phyloP scores from a whole-genome alignment of 2,797 vertebrate genomes.

The Tragelaphus oryx region DNA sequence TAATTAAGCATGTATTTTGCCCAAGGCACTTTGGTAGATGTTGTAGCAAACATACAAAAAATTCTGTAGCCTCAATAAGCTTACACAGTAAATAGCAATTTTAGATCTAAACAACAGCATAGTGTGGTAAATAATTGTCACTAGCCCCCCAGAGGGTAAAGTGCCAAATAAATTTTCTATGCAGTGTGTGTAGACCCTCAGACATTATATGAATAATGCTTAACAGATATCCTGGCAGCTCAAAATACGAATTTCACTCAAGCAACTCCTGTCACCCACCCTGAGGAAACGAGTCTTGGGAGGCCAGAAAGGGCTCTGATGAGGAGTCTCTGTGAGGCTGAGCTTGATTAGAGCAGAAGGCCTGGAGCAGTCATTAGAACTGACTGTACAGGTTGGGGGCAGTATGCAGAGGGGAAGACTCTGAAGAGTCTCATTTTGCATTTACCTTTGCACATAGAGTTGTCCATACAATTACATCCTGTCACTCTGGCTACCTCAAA shows the following conservation, averaged over 20 bases:
- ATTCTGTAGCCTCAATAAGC: not conserved
- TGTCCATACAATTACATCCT: not conserved
- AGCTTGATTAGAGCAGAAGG: not conserved
- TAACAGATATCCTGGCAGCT: not conserved
- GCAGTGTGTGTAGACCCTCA: not conserved
- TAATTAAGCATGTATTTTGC: constrained; percentile 14
- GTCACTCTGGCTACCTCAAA: not conserved
- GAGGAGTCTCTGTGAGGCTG: not conserved
- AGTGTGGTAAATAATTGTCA: not conserved
- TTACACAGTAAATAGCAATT: not conserved
- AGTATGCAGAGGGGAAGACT: not conserved
- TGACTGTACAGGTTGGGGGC: too few relatives aligned
- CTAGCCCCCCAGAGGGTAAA: not conserved
- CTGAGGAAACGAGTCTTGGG: not conserved
- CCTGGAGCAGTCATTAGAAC: not conserved
- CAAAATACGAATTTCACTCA: not conserved
- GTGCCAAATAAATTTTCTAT: not conserved
- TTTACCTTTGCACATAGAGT: not conserved
- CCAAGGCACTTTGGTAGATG: not conserved
- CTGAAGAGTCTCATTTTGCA: not conserved
- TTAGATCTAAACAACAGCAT: not conserved
- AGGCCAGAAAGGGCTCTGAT: not conserved
- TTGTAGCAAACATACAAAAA: not conserved
- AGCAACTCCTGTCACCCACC: not conserved
- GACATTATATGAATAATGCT: not conserved